These are phyloP conservation scores for Holothuria scabra DNA, from an alignment of 53 echinoderm and acorn worm species.

Conservation along the genomic window DNA sequence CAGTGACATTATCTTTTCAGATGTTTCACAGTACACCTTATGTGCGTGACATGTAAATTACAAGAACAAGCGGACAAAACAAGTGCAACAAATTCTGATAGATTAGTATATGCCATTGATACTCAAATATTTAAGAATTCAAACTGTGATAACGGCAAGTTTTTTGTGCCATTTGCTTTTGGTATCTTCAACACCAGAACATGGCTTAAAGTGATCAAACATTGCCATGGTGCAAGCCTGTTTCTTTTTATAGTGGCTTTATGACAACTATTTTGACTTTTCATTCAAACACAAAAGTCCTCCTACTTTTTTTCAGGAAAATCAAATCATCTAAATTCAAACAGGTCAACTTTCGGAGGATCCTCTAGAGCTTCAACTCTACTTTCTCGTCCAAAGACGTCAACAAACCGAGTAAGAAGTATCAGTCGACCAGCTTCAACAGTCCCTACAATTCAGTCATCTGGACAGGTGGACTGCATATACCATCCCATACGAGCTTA, in stretches of 20 bases:
- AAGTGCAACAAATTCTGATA: no score
- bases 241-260: neutral
- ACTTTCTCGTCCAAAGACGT: constrained; percentile 20
- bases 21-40: no score
- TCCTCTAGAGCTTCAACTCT: neutral
- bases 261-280: neutral
- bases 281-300: neutral
- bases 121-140: no score
- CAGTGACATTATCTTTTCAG: no score
- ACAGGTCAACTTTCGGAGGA: constrained; percentile 13
- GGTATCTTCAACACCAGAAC: no score
- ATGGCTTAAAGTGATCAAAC: no score
- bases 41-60: no score
- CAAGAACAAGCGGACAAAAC: no score
- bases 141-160: no score
- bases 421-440: constrained; percentile 13
- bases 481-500: constrained; percentile 10
- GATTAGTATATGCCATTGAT: no score
- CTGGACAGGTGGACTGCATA: neutral
- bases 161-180: no score
- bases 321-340: neutral
- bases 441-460: constrained; percentile 22
- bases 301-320: neutral
- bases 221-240: no score
- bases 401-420: neutral